Conservation (phyloP, 2,797 vertebrate genomes). For the Paramormyrops hopkinsi region DNA sequence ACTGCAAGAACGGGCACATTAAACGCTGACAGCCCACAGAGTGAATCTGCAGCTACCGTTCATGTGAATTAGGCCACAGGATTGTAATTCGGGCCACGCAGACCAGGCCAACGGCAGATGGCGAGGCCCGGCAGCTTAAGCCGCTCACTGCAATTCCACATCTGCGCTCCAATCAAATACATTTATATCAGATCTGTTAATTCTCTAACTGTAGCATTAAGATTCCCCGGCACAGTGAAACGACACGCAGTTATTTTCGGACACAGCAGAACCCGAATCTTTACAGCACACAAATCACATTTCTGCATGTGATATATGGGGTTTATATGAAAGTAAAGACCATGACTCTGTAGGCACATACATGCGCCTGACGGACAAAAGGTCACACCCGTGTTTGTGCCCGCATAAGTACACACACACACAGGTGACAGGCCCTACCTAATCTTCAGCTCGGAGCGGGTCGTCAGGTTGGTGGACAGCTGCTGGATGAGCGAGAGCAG, state of each 20-base stretch:
- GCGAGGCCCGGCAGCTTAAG: conserved; percentile 11
- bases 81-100: not conserved
- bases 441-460: conserved; percentile 89
- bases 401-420: not conserved
- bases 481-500: conserved; percentile 98
- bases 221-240: not conserved
- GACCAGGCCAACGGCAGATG: conserved; percentile 34
- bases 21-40: not conserved
- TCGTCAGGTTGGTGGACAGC: conserved; percentile 87
- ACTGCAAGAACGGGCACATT: conserved; percentile 49
- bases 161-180: conserved; percentile 31
- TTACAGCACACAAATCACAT: not conserved
- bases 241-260: not conserved
- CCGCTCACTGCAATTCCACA: conserved; percentile 32
- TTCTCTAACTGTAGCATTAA: conserved; percentile 8
- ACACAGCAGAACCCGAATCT: not conserved
- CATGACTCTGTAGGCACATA: not conserved
- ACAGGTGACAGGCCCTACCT: conserved; percentile 62
- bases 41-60: not conserved
- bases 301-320: not conserved
- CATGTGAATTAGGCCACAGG: not conserved
- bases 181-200: conserved; percentile 24
- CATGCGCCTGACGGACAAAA: not conserved
- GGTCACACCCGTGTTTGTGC: not conserved
- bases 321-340: not conserved